These are phyloP conservation scores for Arctia plantaginis DNA, from an alignment of 2,888 invertebrate species.

Conservation along the genomic window DNA sequence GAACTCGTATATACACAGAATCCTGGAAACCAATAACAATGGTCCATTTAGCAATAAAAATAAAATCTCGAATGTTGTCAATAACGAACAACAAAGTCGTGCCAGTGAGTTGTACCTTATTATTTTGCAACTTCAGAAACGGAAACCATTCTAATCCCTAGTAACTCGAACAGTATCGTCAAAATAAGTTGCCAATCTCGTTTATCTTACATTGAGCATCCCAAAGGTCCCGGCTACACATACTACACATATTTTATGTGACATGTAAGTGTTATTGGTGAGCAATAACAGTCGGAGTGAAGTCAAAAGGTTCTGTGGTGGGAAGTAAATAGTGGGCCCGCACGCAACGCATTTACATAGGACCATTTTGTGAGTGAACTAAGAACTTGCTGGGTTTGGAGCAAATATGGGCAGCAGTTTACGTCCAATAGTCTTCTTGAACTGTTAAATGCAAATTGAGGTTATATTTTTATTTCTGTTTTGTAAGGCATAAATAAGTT, in stretches of 20 bases:
- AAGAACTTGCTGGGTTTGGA: too few relatives aligned
- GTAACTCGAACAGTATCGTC: slow-evolving; percentile 27
- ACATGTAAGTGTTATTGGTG: slow-evolving; percentile 43
- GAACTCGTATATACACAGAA: not conserved
- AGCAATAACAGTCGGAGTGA: slow-evolving; percentile 42
- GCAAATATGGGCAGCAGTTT: not conserved
- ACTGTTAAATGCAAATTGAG: not conserved
- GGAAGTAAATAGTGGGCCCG: slow-evolving; percentile 13
- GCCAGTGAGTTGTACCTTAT: not conserved
- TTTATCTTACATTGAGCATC: slow-evolving; percentile 14
- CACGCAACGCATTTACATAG: slow-evolving; percentile 20
- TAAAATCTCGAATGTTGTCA: slow-evolving; percentile 1
- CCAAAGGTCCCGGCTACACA: slow-evolving; percentile 15
- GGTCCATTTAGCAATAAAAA: not conserved
- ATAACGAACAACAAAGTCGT: slow-evolving; percentile 4
- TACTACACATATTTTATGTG: slow-evolving; percentile 33
- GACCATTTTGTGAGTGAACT: not conserved
- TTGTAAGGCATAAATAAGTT: too few relatives aligned
- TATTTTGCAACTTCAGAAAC: slow-evolving; percentile 1
- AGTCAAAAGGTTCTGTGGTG: slow-evolving; percentile 32
- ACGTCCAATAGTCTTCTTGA: not conserved
- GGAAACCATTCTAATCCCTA: slow-evolving; percentile 9
- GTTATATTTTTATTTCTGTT: not conserved
- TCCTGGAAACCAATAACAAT: not conserved
- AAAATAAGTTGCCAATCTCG: slow-evolving; percentile 40